phyloP scores from a whole-genome alignment of 2,113 vertebrate genomes.

The Hiodon tergisus region DNA sequence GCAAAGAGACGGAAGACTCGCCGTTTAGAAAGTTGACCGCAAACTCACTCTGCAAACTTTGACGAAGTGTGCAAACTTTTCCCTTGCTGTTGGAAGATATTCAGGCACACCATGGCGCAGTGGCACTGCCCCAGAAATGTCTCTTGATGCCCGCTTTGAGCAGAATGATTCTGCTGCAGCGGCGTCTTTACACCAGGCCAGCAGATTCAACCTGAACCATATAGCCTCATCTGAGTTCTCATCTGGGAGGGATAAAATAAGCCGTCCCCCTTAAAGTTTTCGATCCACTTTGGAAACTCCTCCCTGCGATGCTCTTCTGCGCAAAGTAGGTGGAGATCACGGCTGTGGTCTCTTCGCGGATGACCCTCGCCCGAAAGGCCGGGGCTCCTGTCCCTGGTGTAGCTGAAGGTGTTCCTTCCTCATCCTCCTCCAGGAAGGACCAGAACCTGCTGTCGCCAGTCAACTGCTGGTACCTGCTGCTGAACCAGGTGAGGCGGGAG shows the following conservation, averaged over 20 bases:
- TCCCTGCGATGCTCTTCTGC: background rate
- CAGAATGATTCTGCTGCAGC: no score
- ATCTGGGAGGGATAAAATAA: background rate
- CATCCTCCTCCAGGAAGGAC: slow-evolving; percentile 73
- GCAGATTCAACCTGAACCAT: background rate
- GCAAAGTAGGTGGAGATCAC: background rate
- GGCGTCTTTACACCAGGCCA: no score
- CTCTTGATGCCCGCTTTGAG: no score
- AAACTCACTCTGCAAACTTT: no score
- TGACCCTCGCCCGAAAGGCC: no score
- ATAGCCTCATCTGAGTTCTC: background rate
- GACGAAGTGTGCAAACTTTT: no score
- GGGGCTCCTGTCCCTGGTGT: slow-evolving; percentile 5
- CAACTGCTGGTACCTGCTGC: slow-evolving; percentile 96
- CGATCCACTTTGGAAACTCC: background rate
- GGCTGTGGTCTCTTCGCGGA: background rate
- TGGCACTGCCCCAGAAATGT: no score
- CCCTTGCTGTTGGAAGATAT: no score
- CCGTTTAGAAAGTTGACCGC: no score
- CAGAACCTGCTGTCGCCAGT: slow-evolving; percentile 95
- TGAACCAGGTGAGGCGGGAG: slow-evolving; percentile 95
- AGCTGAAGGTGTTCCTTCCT: background rate
- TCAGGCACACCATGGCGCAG: background rate
- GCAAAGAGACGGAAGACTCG: no score
- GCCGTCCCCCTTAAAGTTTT: background rate